Evolutionary conservation across 1,140 invertebrate species (phyloP).

Genomic region (Ips typographus): DNA sequence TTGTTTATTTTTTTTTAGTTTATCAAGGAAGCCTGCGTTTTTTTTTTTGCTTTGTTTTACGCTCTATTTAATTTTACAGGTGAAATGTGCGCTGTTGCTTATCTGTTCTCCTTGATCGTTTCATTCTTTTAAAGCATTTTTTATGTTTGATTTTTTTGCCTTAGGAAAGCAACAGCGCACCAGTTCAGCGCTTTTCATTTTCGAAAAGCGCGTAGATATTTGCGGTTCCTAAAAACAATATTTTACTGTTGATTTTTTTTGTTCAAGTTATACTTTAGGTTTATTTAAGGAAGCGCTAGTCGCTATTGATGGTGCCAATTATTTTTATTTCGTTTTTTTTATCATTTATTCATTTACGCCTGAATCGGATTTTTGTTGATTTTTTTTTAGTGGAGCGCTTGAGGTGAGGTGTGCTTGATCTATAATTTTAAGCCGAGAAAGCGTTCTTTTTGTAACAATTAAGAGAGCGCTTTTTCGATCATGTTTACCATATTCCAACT

Average conservation of each 20-base stretch:
- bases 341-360: conserved; percentile 14
- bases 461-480: conserved; percentile 8
- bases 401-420: conserved; percentile 4
- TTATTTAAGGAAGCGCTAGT: conserved; percentile 21
- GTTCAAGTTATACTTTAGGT: conserved; percentile 11
- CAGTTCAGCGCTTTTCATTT: neutral
- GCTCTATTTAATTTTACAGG: conserved; percentile 1
- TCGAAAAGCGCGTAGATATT: conserved; percentile 11
- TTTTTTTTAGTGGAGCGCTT: conserved; percentile 11
- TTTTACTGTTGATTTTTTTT: conserved; percentile 27
- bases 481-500: conserved; percentile 22
- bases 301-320: conserved; percentile 33
- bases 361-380: conserved; percentile 15
- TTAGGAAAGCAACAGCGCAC: neutral
- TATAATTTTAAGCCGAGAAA: neutral
- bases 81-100: conserved; percentile 5
- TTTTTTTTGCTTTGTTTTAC: conserved; percentile 11
- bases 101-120: neutral
- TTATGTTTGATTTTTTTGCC: conserved; percentile 2
- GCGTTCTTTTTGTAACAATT: neutral
- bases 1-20: conserved; percentile 37
- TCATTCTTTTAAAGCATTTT: neutral
- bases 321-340: conserved; percentile 19
- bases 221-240: conserved; percentile 26
- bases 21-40: conserved; percentile 29